Evolutionary conservation across 2,888 invertebrate species (phyloP), one percentile per base, ranked within the genome.

Genomic region (Phortica magna): DNA sequence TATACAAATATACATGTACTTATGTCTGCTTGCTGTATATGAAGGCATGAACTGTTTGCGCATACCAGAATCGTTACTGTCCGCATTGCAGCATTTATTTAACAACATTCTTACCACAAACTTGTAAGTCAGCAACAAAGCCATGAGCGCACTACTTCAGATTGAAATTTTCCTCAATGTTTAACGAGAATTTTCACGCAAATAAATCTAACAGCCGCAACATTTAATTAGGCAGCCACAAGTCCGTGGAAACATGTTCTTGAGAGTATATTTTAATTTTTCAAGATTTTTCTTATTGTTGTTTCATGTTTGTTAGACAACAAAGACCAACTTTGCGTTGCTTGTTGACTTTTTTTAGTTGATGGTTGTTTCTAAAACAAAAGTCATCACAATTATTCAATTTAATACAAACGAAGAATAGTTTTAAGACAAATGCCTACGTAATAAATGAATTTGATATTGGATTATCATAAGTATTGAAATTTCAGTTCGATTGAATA

Each of bases 211-310:
- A 73, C 48, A 14, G 75, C 12, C 39, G 76, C 70, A 80, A 77
- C 78, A 82, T 83, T 83, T 79, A 80, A 79, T 80, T 83, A 80
- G 65, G 64, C n/a, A 39, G 80, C 83, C 81, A 57, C 74, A 65
- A 64, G 67, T 17, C 12, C 9, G 55, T 55, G 59, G 31, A 31
- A 31, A 31, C 1, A 31, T 31, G 31, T 31, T 31, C 31, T 31
- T 31, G 1, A 2, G 31, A 31, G 31, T 31, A 31, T 3, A 31
- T 2, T 31, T 31, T 31, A 31, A 31, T 31, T 31, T 31, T 31
- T 31, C 5, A 4, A 31, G 31, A 57, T 61, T n/a, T 68, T 73
- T 48, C 43, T 17, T 59, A 22, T 31, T 31, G 48, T 48, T 2
- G 48, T 48, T 48, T 2, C 43, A n/a, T 55, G 55, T 55, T 12